Evolutionary conservation across 92 coral and sea anemone species (phyloP).

Genomic region (Bergia sp.): DNA sequence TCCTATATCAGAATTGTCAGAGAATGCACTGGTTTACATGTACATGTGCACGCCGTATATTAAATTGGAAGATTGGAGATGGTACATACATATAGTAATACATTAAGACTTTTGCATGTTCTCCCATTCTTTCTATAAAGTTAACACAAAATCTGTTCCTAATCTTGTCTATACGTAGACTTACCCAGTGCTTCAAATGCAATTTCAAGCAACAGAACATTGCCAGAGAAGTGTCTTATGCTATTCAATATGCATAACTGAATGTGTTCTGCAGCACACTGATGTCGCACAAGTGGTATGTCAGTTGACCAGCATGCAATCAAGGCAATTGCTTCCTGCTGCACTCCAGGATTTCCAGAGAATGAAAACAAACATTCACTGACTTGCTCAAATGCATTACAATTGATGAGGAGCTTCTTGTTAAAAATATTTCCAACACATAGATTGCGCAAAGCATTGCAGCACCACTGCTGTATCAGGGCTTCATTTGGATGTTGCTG

Average conservation of each 20-base stretch:
- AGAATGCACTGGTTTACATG: too few species aligned
- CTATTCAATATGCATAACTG: conserved; percentile 63
- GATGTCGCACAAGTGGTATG: conserved; percentile 78
- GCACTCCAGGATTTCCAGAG: conserved; percentile 56
- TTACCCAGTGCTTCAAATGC: conserved; percentile 91
- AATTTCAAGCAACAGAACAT: conserved; percentile 70
- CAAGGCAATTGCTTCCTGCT: conserved; percentile 80
- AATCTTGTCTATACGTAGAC: neutral
- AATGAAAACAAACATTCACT: conserved; percentile 44
- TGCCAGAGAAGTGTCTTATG: conserved; percentile 52
- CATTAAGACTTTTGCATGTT: too few species aligned
- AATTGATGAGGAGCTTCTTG: conserved; percentile 65
- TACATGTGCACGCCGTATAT: too few species aligned
- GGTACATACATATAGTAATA: too few species aligned
- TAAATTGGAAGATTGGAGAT: too few species aligned
- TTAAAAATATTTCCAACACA: conserved; percentile 57
- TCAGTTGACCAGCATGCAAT: conserved; percentile 90
- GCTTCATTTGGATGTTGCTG: conserved; percentile 54
- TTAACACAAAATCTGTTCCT: too few species aligned
- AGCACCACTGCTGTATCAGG: conserved; percentile 77
- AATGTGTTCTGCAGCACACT: conserved; percentile 80
- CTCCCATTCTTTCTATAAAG: too few species aligned
- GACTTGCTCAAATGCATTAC: conserved; percentile 70
- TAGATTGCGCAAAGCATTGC: conserved; percentile 69
- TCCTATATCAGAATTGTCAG: too few species aligned